phyloP scores from a whole-genome alignment of 2,797 vertebrate genomes.

The Triplophysa bombifrons region DNA sequence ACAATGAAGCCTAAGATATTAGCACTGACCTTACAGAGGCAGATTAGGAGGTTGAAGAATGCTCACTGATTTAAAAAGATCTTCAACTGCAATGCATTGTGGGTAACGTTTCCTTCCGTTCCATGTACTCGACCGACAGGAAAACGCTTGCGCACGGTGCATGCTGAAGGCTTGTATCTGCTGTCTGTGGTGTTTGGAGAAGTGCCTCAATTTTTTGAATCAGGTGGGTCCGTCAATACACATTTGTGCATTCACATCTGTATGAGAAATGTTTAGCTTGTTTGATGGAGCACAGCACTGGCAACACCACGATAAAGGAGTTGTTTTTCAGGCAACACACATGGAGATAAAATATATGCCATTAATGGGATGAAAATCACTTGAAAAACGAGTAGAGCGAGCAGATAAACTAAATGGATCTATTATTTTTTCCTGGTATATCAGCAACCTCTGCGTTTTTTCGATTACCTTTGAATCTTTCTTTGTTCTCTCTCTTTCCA shows the following conservation, averaged over 20 bases:
- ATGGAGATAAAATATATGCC: neutral
- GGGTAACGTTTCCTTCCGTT: neutral
- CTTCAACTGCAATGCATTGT: neutral
- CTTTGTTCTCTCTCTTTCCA: slow-evolving; percentile 58
- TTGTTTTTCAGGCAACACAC: neutral
- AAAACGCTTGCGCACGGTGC: slow-evolving; percentile 93
- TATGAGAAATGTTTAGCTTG: neutral
- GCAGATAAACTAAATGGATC: neutral
- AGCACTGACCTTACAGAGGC: neutral
- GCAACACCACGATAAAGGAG: neutral
- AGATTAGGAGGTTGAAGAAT: slow-evolving; percentile 25
- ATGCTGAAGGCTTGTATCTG: slow-evolving; percentile 95
- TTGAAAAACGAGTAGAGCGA: neutral
- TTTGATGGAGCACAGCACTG: neutral
- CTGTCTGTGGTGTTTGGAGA: slow-evolving; percentile 99
- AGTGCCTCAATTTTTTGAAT: slow-evolving; percentile 99
- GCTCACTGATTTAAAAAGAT: neutral
- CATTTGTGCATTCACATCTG: neutral
- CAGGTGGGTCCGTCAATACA: slow-evolving; percentile 77
- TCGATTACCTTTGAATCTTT: neutral
- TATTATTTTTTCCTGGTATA: neutral
- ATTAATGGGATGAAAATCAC: neutral
- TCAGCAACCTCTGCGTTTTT: neutral
- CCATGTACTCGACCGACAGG: slow-evolving; percentile 71
- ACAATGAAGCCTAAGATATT: slow-evolving; percentile 7